Evolutionary conservation across 2,888 invertebrate genomes (phyloP).

Genomic region (Agrotis exclamationis): DNA sequence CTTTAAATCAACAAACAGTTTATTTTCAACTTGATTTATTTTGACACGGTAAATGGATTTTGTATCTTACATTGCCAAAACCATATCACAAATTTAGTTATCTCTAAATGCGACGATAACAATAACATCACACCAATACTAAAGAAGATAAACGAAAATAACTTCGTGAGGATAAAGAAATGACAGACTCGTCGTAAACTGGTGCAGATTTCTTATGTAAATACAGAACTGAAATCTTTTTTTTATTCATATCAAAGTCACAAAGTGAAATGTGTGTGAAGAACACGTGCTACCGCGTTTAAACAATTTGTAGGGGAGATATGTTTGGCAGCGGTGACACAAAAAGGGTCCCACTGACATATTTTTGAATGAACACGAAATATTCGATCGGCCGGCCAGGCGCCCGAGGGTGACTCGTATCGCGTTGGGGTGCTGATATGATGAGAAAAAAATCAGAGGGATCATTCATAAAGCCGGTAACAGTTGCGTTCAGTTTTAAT

Average conservation of each 20-base stretch:
- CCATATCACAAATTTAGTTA: slow-evolving; percentile 56
- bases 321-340: slow-evolving; percentile 62
- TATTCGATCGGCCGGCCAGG: slow-evolving; percentile 70
- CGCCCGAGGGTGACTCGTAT: slow-evolving; percentile 65
- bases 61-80: slow-evolving; percentile 30
- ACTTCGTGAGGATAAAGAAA: slow-evolving; percentile 19
- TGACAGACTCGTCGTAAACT: slow-evolving; percentile 36
- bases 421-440: slow-evolving; percentile 57
- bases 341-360: slow-evolving; percentile 78
- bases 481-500: slow-evolving; percentile 31
- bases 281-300: slow-evolving; percentile 61
- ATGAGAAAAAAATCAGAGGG: slow-evolving; percentile 51
- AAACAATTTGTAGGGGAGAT: slow-evolving; percentile 62
- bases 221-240: slow-evolving; percentile 44
- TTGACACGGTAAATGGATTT: slow-evolving; percentile 26
- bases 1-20: background rate
- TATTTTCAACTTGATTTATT: slow-evolving; percentile 39
- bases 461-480: slow-evolving; percentile 38
- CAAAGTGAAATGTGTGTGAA: slow-evolving; percentile 46
- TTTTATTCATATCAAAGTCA: slow-evolving; percentile 59
- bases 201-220: slow-evolving; percentile 48
- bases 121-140: slow-evolving; percentile 40
- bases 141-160: slow-evolving; percentile 47
- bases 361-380: slow-evolving; percentile 79
- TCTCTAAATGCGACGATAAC: slow-evolving; percentile 53